phyloP scores from a whole-genome alignment of 2,797 vertebrate genomes.

The Lacerta bilineata region DNA sequence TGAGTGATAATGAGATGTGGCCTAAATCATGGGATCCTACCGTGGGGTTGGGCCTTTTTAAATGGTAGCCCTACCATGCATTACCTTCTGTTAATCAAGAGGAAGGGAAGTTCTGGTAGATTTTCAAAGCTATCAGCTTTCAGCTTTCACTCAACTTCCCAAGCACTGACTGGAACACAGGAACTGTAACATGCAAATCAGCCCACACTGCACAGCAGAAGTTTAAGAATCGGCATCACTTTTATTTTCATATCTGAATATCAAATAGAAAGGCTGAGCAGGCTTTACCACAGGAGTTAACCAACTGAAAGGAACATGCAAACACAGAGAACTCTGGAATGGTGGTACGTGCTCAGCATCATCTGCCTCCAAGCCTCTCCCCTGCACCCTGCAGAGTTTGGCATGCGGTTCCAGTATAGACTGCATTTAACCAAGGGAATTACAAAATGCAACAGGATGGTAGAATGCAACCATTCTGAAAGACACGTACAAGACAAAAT shows the following conservation, averaged over 20 bases:
- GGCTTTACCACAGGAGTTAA: not conserved
- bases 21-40: not conserved
- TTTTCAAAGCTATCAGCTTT: not conserved
- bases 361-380: not conserved
- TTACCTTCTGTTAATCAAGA: not conserved
- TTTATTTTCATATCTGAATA: constrained; percentile 24
- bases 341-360: not conserved
- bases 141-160: not conserved
- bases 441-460: not conserved
- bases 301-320: not conserved
- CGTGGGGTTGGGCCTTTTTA: not conserved
- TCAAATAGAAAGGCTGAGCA: not conserved
- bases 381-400: not conserved
- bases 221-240: not conserved
- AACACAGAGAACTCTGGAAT: not conserved
- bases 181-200: not conserved
- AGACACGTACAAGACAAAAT: not conserved
- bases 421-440: no score
- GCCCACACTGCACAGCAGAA: not conserved
- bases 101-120: not conserved
- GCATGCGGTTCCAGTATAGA: not conserved
- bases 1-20: not conserved
- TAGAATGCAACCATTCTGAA: not conserved
- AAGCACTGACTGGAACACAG: not conserved
- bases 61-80: not conserved